Evolutionary conservation across 2,888 invertebrate genomes (phyloP), one percentile per base, ranked within the genome.

Genomic region (Dolichomitus sp.): DNA sequence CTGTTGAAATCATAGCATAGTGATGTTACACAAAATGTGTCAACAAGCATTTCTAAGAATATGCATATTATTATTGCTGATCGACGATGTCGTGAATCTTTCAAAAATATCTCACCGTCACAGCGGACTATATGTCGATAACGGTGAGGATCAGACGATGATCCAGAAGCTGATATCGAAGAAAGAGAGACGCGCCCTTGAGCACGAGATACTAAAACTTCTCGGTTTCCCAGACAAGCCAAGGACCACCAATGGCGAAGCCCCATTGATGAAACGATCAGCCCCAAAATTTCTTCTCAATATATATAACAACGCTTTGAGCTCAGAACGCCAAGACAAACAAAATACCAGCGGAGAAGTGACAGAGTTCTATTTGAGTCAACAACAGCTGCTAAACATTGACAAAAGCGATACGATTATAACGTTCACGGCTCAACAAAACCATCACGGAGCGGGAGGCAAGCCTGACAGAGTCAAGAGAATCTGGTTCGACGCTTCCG

Each of bases 341-440:
- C 54, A n/a, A 27, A 66, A 59, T 9, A 52, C 59, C 9, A 57
- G 69, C 7, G 50, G 54, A 4, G 33, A 72, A 7, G 12, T 94
- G 3, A 95, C 94, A 87, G 94, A 95, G 85, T 95, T 96, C 91
- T 95, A 96, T 89, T 95, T 97, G 77, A 97, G 96, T 84, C 96
- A 96, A 73, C 95, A 96, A 79, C 97, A 97, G 92, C 96, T 96
- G 90, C 95, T 95, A 83, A 97, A 97, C 54, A 97, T 98, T 80
- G 97, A 97, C 88, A 96, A 97, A 90, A 98, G 98, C 92, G 98
- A 98, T 94, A 96, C 97, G 87, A 98, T 98, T 88, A 97, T 98
- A 96, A 98, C 98, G 89, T 98, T 98, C 94, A 96, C 84, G 40
- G 87, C 88, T 9, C 86, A 87, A 33, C 88, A 87, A 80, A 97